Percentiles rank a stretch among this genome's conserved stretches.
Conservation (phyloP, 2,113 vertebrate genomes). For the Dromaius novaehollandiae region DNA sequence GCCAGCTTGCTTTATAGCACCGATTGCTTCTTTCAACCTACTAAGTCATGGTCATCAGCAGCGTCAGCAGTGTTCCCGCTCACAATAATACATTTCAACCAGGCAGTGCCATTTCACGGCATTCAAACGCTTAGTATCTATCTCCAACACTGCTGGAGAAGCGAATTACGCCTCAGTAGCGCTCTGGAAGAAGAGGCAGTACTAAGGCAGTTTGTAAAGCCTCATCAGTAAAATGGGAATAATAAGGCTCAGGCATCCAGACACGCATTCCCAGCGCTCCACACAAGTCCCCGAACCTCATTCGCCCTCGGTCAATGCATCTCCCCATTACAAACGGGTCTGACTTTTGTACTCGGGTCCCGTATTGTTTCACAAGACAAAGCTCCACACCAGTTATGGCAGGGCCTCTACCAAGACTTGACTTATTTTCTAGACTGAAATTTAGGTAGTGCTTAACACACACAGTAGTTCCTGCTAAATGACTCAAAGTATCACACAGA, state of each 20-base stretch:
- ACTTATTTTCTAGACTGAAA: neutral
- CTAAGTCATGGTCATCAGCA: no score
- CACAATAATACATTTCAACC: rapidly evolving
- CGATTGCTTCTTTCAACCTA: neutral
- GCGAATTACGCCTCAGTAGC: neutral
- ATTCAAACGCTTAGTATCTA: neutral
- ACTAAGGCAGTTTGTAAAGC: neutral
- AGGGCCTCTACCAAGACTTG: neutral
- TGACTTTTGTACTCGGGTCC: neutral
- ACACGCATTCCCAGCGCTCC: rapidly evolving
- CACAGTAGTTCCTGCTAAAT: neutral
- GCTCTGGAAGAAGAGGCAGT: neutral
- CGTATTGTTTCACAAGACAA: neutral
- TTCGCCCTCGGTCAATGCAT: neutral
- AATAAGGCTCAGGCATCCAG: neutral
- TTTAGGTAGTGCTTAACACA: neutral
- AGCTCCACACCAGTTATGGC: neutral
- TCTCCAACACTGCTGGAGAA: neutral
- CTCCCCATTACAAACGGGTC: neutral
- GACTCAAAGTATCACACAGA: neutral
- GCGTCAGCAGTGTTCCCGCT: neutral
- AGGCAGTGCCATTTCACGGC: neutral
- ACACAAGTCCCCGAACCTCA: neutral
- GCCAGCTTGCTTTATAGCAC: neutral
- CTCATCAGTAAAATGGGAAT: neutral